Evolutionary conservation across 2,113 vertebrate genomes (phyloP).

Genomic region (Eonycteris spelaea): DNA sequence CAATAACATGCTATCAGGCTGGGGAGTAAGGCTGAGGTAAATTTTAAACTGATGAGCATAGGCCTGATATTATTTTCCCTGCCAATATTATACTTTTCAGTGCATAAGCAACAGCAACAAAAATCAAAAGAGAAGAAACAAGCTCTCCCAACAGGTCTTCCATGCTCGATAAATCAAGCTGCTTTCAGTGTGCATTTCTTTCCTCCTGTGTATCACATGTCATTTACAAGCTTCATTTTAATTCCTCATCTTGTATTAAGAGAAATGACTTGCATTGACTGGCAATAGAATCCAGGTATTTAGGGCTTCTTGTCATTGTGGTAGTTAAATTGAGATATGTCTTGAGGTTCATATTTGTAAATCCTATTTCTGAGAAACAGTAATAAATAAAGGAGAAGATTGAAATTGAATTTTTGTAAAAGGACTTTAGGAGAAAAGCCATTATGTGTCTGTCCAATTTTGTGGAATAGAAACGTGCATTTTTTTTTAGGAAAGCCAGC

Average conservation of each 20-base stretch:
- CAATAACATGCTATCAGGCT: not conserved
- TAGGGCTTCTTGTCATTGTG: not conserved
- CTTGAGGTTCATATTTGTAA: conserved; percentile 38
- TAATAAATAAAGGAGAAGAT: conserved; percentile 56
- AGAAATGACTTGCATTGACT: conserved; percentile 29
- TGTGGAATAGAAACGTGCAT: not conserved
- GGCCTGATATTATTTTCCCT: not conserved
- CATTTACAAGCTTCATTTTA: conserved; percentile 39
- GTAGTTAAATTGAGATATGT: conserved; percentile 40
- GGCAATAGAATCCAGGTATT: not conserved
- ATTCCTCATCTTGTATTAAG: conserved; percentile 40
- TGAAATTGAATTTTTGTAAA: conserved; percentile 54
- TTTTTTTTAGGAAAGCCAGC: not conserved
- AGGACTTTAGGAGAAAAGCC: conserved; percentile 28
- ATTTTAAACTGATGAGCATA: not conserved
- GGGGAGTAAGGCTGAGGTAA: not conserved
- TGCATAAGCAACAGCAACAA: not conserved
- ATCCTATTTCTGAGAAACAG: conserved; percentile 55
- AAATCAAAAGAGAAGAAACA: not conserved
- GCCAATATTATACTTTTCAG: not conserved
- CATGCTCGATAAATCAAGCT: not conserved
- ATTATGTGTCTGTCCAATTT: not conserved
- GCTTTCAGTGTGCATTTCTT: not conserved
- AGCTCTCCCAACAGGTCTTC: not conserved
- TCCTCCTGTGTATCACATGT: not conserved